A percentile compares a stretch with the other conserved stretches of the same genome.
Conservation (phyloP, 2,113 vertebrate genomes). For the Anseranas semipalmata region DNA sequence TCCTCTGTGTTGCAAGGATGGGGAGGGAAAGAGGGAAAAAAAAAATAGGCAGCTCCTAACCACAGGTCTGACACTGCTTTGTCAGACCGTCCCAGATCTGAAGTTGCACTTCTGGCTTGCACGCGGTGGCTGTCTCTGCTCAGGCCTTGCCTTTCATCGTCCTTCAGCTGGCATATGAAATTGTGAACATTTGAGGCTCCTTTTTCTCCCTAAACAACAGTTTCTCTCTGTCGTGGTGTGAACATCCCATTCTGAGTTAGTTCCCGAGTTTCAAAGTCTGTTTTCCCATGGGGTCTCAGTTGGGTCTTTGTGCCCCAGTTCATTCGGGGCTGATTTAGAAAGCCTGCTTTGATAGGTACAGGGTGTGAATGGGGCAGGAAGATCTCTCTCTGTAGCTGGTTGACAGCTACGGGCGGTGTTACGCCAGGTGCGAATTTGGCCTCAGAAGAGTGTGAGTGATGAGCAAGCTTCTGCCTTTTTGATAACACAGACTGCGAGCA, state of each 20-base stretch:
- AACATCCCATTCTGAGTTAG: neutral
- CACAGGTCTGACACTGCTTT: neutral
- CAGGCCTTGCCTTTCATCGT: neutral
- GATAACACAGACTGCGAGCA: slow-evolving; percentile 7
- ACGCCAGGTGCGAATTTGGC: slow-evolving; percentile 37
- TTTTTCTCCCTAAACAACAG: neutral
- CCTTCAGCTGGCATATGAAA: neutral
- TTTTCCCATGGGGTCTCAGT: neutral
- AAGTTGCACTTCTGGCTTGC: neutral
- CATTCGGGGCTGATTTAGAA: neutral
- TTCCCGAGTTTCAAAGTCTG: neutral
- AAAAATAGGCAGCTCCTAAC: neutral
- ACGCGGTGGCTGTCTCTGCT: neutral
- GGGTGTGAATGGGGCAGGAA: neutral
- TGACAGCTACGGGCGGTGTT: neutral
- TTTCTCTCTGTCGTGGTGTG: neutral
- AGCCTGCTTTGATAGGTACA: neutral
- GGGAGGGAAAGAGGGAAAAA: no score
- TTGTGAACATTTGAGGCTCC: neutral
- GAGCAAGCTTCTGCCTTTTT: slow-evolving; percentile 25
- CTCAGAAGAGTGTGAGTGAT: slow-evolving; percentile 33
- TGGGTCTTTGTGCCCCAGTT: neutral
- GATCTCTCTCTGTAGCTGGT: neutral
- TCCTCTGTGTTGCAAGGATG: neutral
- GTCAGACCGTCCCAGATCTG: neutral